phyloP scores from a whole-genome alignment of 2,888 invertebrate species.

The Tethea ocularis region DNA sequence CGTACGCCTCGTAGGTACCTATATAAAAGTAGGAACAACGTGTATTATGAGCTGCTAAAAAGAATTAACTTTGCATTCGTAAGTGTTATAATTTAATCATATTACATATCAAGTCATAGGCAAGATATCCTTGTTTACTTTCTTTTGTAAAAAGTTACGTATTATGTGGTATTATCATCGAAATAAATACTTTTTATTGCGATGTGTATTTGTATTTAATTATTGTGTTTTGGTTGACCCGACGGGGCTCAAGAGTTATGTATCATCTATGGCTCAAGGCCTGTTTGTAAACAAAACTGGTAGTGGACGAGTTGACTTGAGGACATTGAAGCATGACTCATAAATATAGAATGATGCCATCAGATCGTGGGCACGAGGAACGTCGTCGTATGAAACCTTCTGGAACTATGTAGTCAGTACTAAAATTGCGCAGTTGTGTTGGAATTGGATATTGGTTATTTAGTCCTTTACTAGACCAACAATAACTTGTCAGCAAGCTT shows the following conservation, averaged over 20 bases:
- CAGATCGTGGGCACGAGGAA: constrained; percentile 42
- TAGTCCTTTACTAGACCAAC: constrained; percentile 21
- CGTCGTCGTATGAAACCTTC: constrained; percentile 23
- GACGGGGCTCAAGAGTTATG: constrained; percentile 19
- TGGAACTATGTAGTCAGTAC: background rate
- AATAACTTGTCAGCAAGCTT: constrained; percentile 29
- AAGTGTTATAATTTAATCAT: constrained; percentile 11
- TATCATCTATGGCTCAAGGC: constrained; percentile 21
- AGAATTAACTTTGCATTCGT: constrained; percentile 27
- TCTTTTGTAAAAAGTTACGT: no score
- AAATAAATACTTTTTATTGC: no score
- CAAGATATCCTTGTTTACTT: background rate
- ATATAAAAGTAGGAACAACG: constrained; percentile 25
- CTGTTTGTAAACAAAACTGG: constrained; percentile 66
- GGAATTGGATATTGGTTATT: constrained; percentile 11
- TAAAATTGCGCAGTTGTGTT: constrained; percentile 42
- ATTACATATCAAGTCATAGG: background rate
- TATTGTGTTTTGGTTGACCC: constrained; percentile 6
- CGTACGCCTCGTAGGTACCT: constrained; percentile 36
- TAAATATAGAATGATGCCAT: constrained; percentile 63
- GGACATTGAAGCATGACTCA: constrained; percentile 48
- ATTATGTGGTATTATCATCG: no score
- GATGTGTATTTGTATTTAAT: no score
- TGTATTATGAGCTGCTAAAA: constrained; percentile 23
- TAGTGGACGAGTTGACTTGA: constrained; percentile 31